Evolutionary conservation across 1,140 invertebrate species (phyloP).

Genomic region (Hermetia illucens): DNA sequence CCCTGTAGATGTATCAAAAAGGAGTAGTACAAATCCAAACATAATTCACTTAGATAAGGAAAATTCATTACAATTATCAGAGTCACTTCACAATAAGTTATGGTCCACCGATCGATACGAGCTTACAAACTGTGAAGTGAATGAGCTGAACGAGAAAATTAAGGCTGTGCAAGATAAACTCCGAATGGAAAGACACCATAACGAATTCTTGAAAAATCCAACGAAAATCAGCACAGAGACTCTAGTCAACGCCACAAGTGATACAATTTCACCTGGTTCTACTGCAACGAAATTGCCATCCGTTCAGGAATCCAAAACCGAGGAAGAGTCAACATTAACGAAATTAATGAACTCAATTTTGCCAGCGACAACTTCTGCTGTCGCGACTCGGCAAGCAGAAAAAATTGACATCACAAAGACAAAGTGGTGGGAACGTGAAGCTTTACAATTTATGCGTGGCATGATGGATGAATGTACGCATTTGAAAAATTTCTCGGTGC

Average conservation of each 20-base stretch:
- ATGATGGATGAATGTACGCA: slow-evolving; percentile 99
- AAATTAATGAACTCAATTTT: slow-evolving; percentile 25
- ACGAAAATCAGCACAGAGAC: background rate
- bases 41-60: background rate
- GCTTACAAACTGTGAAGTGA: slow-evolving; percentile 30
- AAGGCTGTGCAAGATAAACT: background rate
- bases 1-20: slow-evolving; percentile 1
- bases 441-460: slow-evolving; percentile 88
- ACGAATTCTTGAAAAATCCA: background rate
- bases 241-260: too few relatives aligned
- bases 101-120: slow-evolving; percentile 31
- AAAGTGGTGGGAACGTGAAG: slow-evolving; percentile 53
- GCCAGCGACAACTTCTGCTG: slow-evolving; percentile 8
- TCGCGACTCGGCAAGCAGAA: slow-evolving; percentile 8
- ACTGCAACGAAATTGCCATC: background rate
- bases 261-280: background rate
- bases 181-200: background rate
- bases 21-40: slow-evolving; percentile 4
- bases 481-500: slow-evolving; percentile 78
- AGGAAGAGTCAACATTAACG: slow-evolving; percentile 12
- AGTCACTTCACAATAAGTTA: slow-evolving; percentile 21
- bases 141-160: slow-evolving; percentile 29
- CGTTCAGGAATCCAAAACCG: background rate
- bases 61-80: slow-evolving; percentile 1
- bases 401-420: slow-evolving; percentile 37